Conservation (phyloP, 1,140 invertebrate species). For the Oscheius sp. region DNA sequence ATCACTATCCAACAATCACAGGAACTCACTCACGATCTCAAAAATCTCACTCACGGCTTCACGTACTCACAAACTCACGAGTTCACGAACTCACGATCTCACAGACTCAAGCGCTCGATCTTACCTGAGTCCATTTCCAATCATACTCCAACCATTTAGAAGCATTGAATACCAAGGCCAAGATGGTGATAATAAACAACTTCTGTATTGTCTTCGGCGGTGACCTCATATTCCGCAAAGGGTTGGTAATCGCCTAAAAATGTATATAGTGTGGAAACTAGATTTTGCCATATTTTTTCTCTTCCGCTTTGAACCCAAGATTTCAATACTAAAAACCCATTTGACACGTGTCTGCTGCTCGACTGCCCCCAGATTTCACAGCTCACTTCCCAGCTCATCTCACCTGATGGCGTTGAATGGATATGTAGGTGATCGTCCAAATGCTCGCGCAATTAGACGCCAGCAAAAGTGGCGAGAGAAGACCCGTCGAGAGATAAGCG, state of each 20-base stretch:
- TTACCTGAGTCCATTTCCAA: conserved; percentile 32
- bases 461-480: conserved; percentile 53
- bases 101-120: too few species aligned
- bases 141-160: conserved; percentile 53
- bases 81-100: too few species aligned
- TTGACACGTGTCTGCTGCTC: too few species aligned
- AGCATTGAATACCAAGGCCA: conserved; percentile 50
- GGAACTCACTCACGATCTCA: neutral
- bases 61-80: too few species aligned
- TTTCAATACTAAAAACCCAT: neutral
- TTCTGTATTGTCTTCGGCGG: conserved; percentile 25
- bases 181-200: conserved; percentile 40
- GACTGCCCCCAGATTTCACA: too few species aligned
- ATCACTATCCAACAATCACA: too few species aligned
- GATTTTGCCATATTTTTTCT: neutral
- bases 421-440: conserved; percentile 59
- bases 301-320: neutral
- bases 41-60: neutral
- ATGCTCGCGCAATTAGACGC: conserved; percentile 57
- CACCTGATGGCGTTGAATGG: conserved; percentile 55
- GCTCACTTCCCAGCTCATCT: conserved; percentile 19
- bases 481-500: conserved; percentile 54
- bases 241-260: conserved; percentile 17
- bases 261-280: neutral
- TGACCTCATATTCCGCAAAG: conserved; percentile 39